Evolutionary conservation across 2,888 invertebrate genomes (phyloP), one percentile per base, ranked within the genome.

Genomic region (Limnephilus auricula): DNA sequence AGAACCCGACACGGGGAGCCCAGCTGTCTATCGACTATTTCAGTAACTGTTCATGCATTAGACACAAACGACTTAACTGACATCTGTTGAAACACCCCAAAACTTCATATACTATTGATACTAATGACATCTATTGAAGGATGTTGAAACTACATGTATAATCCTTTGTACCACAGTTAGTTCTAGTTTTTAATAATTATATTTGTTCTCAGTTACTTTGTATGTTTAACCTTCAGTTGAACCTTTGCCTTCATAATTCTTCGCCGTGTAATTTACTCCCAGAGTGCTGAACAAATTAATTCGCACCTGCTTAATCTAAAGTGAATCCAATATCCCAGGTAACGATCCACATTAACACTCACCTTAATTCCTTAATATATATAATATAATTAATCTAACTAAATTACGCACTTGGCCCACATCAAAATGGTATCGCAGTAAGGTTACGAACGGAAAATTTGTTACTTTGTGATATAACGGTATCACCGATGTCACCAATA

Each of bases 331-430:
- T 40, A 65, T 65, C 65, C 65, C 65, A 65, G 65, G 25, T 45
- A 40, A 45, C 25, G 85, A 40, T n/a, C 0, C 30, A 30, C 40
- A 65, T 65, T 65, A 65, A n/a, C 40, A 25, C 84, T 30, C 84
- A 34, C 30, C 30, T n/a, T 45, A 45, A 45, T 45, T 13, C 13
- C 15, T 13, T 85, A n/a, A 40, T 45, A 85, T 65, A 18, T 40
- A 45, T 40, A 85, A 40, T 85, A 45, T 85, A 85, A 85, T 85
- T 85, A 85, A 45, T 85, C 85, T n/a, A 10, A 5, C 37, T n/a
- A 5, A 37, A 25, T 45, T 85, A 40, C 40, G 85, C 40, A 40
- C 85, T 40, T 30, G 45, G 37, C 85, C 40, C 40, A 30, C n/a
- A 85, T 85, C 45, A 40, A n/a, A 84, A 85, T 13, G 85, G 45